Evolutionary conservation across 2,797 vertebrate species (phyloP).

Genomic region (Distichodus sexfasciatus): DNA sequence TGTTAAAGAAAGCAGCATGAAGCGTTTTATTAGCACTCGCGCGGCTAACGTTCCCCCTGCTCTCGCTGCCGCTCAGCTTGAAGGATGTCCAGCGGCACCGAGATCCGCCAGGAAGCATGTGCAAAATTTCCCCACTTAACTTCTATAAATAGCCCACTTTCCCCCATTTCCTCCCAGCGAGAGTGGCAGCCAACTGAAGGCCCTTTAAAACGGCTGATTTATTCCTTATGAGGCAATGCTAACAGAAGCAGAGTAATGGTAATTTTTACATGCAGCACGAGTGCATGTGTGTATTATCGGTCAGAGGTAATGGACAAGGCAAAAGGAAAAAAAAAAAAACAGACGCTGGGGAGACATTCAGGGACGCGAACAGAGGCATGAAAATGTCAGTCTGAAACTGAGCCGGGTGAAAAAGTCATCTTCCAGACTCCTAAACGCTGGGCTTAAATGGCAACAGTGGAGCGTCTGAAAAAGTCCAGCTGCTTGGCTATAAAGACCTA

Average conservation of each 20-base stretch:
- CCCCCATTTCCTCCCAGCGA: conserved; percentile 46
- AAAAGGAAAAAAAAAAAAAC: conserved; percentile 27
- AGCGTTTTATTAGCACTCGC: conserved; percentile 72
- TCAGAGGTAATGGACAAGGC: conserved; percentile 24
- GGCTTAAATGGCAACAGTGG: neutral
- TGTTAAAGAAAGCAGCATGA: conserved; percentile 76
- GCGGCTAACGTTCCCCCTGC: conserved; percentile 68
- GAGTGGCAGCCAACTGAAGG: conserved; percentile 57
- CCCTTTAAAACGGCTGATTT: conserved; percentile 71
- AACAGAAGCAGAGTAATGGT: conserved; percentile 63
- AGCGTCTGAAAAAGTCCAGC: too few species aligned
- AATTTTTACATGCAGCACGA: conserved; percentile 51
- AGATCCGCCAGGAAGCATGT: conserved; percentile 66
- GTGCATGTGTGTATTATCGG: conserved; percentile 4
- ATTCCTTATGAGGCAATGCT: conserved; percentile 67
- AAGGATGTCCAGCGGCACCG: conserved; percentile 66
- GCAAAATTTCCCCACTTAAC: conserved; percentile 75
- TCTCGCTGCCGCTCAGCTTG: conserved; percentile 48
- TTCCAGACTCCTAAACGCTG: too few species aligned
- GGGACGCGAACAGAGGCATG: conserved; percentile 37
- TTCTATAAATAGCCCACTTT: conserved; percentile 70
- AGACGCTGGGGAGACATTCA: neutral
- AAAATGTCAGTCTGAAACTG: conserved; percentile 52
- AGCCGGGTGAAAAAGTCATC: neutral
- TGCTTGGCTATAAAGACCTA: neutral